Evolutionary conservation across 37 sponge, comb jelly and placozoan species (phyloP), one percentile per base, ranked within the genome.

Genomic region (Aplysina aerophoba): DNA sequence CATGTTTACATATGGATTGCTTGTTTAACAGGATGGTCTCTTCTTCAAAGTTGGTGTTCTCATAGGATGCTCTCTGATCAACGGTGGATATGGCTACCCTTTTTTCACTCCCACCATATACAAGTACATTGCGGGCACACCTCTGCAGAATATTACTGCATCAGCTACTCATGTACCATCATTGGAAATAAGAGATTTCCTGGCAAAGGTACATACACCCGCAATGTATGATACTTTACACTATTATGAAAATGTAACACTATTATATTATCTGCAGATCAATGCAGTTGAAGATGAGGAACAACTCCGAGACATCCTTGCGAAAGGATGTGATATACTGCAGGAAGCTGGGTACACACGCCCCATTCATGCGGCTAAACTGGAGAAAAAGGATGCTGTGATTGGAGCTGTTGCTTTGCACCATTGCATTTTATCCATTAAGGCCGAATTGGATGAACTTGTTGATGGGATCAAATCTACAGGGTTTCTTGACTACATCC

Each of bases 21-120:
- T n/a, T n/a, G n/a, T n/a, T n/a, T n/a, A n/a, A n/a, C n/a, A n/a
- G 82, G 1, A 4, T 2, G 59, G 28, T 13, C 4, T 21, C 22
- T 81, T 60, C 63, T 81, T 22, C 22, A 57, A 58, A 4, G 33
- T 81, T 31, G 82, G 82, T 21, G 3, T 1, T 17, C 38, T 60
- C 4, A 59, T 81, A 35, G 60, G 37, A 34, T 59, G 13, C 37
- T 33, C 8, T n/a, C 0, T 81, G 3, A 13, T 16, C 2, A 62
- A 81, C 6, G 82, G 30, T 27, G 82, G 82, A 4, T 40, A 38
- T 58, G 82, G 82, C 20, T 81, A 57, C 30, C 63, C 62, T 25
- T 81, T 40, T n/a, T 15, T 81, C 8, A 37, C 62, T 2, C 15
- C 2, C 4, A 11, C 2, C 15, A 31, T 59, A 20, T 81, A 40